Evolutionary conservation across 2,797 vertebrate species (phyloP), one percentile per base, ranked within the genome.

Genomic region (Anguilla anguilla): DNA sequence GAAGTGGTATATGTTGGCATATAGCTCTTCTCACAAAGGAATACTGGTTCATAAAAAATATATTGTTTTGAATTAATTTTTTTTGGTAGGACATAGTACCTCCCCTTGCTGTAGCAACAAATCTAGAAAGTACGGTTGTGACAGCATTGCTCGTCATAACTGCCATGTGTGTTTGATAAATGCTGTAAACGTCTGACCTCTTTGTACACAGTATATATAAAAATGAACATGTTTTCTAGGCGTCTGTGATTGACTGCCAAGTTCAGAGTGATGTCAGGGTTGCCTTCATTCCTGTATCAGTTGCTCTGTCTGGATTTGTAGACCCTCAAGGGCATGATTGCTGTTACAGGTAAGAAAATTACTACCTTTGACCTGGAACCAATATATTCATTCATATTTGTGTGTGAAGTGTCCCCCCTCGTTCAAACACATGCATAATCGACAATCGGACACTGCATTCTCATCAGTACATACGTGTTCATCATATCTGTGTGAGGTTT

Each of bases 131-230:
- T 77, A 43, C 2, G 15, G 43, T 49, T 9, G 15, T 81, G 77
- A 81, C 43, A 49, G 7, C 43, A n/a, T 77, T 28, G 17, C 72
- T 57, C 22, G 13, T 22, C 35, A 51, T 55, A 28, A 9, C 35
- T 19, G 57, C 3, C 13, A 0, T 53, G 22, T 46, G 35, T 43
- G 28, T 90, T 31, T 85, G 83, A 90, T 82, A 86, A 91, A 91
- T 67, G 79, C 53, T 35, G 49, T 81, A 67, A 39, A 57, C 86
- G 85, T 19, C 55, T 82, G 86, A 86, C 88, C 85, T 69, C 84
- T 88, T 89, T 86, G 85, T 87, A 90, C 85, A 90, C 86, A 90
- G 89, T 88, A 90, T 91, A 89, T 85, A 89, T 91, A 87, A 89
- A 46, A 43, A 46, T 28, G 53, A 17, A 31, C 87, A 6, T 72